Conservation (phyloP, 2,888 invertebrate species). For the Lucinisca nassula region DNA sequence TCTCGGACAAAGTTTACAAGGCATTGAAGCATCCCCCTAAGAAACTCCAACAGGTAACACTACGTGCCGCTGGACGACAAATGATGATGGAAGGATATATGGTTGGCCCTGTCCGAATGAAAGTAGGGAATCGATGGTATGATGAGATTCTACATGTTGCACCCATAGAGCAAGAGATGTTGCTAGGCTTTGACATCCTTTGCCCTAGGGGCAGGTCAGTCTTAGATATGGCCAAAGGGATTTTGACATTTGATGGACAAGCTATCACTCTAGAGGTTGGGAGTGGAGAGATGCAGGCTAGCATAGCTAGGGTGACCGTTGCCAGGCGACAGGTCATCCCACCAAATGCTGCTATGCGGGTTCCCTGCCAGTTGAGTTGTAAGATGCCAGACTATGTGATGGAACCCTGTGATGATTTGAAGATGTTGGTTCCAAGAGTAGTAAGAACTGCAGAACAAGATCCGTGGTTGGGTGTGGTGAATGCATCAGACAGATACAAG, state of each 20-base stretch:
- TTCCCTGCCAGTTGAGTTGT: constrained; percentile 20
- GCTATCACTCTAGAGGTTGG: neutral
- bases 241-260: constrained; percentile 22
- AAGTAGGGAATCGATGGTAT: constrained; percentile 23
- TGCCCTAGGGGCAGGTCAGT: neutral
- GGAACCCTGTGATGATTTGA: constrained; percentile 29
- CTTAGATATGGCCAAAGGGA: constrained; percentile 18
- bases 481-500: constrained; percentile 13
- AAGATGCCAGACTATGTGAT: constrained; percentile 34
- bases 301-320: constrained; percentile 25
- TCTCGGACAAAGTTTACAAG: constrained; percentile 40
- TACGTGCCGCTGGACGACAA: constrained; percentile 38
- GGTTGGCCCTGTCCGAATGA: constrained; percentile 25
- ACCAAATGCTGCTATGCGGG: constrained; percentile 36
- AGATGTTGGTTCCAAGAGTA: constrained; percentile 26
- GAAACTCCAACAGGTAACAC: constrained; percentile 22
- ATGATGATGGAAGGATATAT: constrained; percentile 34
- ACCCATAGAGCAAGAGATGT: constrained; percentile 55
- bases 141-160: constrained; percentile 1
- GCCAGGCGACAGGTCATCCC: constrained; percentile 22
- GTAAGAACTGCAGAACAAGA: neutral
- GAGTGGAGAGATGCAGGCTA: neutral
- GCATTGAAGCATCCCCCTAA: constrained; percentile 15
- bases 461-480: constrained; percentile 36
- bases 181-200: constrained; percentile 51